Conservation (phyloP, 2,888 invertebrate species). For the Mayetiola destructor region DNA sequence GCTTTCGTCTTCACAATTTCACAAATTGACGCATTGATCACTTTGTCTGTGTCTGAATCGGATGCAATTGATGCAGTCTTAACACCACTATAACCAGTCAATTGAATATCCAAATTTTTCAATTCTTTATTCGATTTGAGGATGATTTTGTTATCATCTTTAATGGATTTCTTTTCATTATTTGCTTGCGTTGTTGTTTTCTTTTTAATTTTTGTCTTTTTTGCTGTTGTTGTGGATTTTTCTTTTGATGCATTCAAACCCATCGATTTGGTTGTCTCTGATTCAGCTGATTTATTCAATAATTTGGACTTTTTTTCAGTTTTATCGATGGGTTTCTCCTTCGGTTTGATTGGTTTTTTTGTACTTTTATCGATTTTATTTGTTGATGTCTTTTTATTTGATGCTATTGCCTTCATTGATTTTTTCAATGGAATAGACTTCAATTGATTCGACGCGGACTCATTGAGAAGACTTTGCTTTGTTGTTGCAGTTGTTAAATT, state of each 20-base stretch:
- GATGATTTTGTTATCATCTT: constrained; percentile 10
- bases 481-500: neutral
- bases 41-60: constrained; percentile 12
- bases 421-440: neutral
- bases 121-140: constrained; percentile 28
- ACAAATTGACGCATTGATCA: constrained; percentile 30
- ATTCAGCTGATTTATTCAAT: neutral
- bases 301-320: constrained; percentile 1
- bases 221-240: neutral
- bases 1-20: constrained; percentile 36
- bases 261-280: neutral
- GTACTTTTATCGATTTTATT: neutral
- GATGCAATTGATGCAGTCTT: neutral
- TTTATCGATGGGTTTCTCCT: too few relatives aligned
- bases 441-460: neutral
- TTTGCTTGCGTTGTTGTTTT: neutral
- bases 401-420: neutral
- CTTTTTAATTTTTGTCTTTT: neutral
- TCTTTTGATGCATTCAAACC: neutral
- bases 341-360: neutral
- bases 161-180: neutral
- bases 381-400: neutral
- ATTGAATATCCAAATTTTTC: constrained; percentile 33
- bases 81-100: constrained; percentile 32
- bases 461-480: neutral